phyloP scores from a whole-genome alignment of 2,113 vertebrate species.

The Hippocampus guttulatus region DNA sequence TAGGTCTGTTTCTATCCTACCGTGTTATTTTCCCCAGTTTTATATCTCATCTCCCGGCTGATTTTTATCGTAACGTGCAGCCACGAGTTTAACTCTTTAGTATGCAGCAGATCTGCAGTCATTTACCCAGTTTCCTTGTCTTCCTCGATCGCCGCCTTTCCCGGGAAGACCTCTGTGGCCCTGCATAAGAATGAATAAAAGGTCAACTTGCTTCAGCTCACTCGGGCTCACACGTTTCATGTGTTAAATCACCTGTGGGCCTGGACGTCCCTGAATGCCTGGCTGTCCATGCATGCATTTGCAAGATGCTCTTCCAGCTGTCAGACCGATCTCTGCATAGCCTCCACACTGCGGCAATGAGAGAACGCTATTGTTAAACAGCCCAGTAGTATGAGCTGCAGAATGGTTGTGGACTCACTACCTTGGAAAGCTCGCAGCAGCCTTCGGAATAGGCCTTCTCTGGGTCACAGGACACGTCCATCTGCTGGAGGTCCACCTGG shows the following conservation, averaged over 20 bases:
- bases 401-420: slow-evolving; percentile 53
- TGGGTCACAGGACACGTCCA: slow-evolving; percentile 69
- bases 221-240: background rate
- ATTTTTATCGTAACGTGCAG: slow-evolving; percentile 41
- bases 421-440: slow-evolving; percentile 72
- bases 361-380: background rate
- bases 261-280: slow-evolving; percentile 49
- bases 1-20: slow-evolving; percentile 68
- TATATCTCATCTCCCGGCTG: slow-evolving; percentile 31
- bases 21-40: slow-evolving; percentile 67
- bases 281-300: slow-evolving; percentile 66
- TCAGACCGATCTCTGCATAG: slow-evolving; percentile 63
- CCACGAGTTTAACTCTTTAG: slow-evolving; percentile 29
- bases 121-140: slow-evolving; percentile 69
- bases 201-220: slow-evolving; percentile 11
- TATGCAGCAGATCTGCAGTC: slow-evolving; percentile 4
- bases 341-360: slow-evolving; percentile 59
- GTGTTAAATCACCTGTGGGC: slow-evolving; percentile 60
- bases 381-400: background rate
- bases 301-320: slow-evolving; percentile 56
- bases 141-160: slow-evolving; percentile 54
- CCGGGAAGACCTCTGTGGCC: slow-evolving; percentile 73
- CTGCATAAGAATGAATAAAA: slow-evolving; percentile 47
- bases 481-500: slow-evolving; percentile 74
- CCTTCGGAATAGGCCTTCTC: slow-evolving; percentile 72